Conservation (phyloP, 2,888 invertebrate genomes). For the Troglohyphantes excavatus region DNA sequence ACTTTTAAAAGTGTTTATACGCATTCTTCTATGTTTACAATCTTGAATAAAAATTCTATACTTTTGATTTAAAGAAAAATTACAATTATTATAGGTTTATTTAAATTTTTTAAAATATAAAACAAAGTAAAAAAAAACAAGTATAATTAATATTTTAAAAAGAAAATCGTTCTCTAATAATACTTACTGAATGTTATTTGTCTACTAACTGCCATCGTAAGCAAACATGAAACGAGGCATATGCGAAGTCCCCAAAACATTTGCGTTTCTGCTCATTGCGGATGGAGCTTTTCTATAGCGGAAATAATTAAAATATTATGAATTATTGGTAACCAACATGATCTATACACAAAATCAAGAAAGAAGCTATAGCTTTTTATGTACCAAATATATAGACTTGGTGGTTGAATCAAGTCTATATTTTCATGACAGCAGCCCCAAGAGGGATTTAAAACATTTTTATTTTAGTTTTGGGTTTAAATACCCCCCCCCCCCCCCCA, state of each 20-base stretch:
- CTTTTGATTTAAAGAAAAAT: neutral
- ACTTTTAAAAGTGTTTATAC: no score
- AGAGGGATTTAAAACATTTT: no score
- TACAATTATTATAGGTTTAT: neutral
- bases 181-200: slow-evolving; percentile 42
- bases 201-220: neutral
- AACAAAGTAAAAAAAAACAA: neutral
- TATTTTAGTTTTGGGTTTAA: no score
- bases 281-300: neutral
- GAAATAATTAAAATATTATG: neutral
- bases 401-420: no score
- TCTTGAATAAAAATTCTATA: neutral
- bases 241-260: slow-evolving; percentile 12
- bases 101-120: neutral
- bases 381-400: no score
- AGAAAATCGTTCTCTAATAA: neutral
- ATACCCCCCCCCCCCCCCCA: no score
- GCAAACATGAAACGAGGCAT: neutral
- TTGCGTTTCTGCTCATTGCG: slow-evolving; percentile 35
- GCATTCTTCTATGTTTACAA: neutral
- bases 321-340: no score
- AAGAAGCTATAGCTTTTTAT: no score
- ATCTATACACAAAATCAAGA: no score
- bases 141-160: neutral
- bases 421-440: no score